Percentiles rank a stretch among this genome's conserved stretches.
phyloP scores from a whole-genome alignment of 2,888 invertebrate genomes.

The Nomada goodeniana region DNA sequence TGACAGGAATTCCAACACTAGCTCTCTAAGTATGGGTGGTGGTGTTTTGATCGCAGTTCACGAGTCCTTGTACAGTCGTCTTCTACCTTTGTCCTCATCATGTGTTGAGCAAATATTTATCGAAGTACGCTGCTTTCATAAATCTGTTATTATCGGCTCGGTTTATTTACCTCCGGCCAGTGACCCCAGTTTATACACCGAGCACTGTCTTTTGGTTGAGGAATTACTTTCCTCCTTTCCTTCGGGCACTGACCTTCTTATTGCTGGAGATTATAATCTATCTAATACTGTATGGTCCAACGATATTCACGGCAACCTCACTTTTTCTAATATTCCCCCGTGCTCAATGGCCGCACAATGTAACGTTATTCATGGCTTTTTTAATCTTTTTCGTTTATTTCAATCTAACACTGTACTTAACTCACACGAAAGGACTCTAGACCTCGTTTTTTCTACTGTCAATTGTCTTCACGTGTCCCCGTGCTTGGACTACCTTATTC shows the following conservation, averaged over 20 bases:
- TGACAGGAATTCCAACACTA: too few relatives aligned
- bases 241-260: background rate
- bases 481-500: too few relatives aligned
- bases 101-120: constrained; percentile 20
- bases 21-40: too few relatives aligned
- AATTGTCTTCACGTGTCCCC: too few relatives aligned
- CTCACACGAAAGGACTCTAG: too few relatives aligned
- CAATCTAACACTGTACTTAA: too few relatives aligned
- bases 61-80: background rate
- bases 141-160: constrained; percentile 7
- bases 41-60: too few relatives aligned
- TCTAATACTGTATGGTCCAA: constrained; percentile 1
- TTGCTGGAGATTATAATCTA: constrained; percentile 21
- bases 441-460: too few relatives aligned
- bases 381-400: too few relatives aligned
- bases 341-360: background rate
- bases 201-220: background rate
- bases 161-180: constrained; percentile 23
- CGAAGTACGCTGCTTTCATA: background rate
- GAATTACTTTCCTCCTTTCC: background rate
- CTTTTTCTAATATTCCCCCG: background rate
- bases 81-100: background rate
- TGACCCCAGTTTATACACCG: constrained; percentile 2
- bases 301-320: background rate
- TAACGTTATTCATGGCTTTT: too few relatives aligned